Conservation (phyloP, 2,888 invertebrate species). For the Anorthoa munda region DNA sequence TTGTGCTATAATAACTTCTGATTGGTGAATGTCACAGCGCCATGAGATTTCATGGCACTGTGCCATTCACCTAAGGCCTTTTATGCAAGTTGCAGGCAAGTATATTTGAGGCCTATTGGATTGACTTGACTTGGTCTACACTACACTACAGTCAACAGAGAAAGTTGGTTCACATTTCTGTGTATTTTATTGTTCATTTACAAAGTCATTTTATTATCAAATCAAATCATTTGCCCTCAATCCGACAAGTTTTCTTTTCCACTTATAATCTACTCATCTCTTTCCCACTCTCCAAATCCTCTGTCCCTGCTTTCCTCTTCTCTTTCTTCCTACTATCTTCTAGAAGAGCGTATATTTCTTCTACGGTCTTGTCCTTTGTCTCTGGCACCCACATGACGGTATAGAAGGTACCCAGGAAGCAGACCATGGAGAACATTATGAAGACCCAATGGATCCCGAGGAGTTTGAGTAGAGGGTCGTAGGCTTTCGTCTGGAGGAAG, state of each 20-base stretch:
- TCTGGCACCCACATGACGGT: conserved; percentile 88
- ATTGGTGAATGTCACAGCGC: too few relatives aligned
- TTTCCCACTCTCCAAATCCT: conserved; percentile 77
- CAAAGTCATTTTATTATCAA: neutral
- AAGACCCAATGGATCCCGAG: conserved; percentile 89
- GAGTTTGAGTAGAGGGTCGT: conserved; percentile 85
- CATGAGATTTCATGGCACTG: too few relatives aligned
- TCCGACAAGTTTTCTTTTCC: conserved; percentile 47
- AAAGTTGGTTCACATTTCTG: neutral
- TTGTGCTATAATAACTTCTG: too few relatives aligned
- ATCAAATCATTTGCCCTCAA: conserved; percentile 4
- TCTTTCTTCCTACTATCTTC: conserved; percentile 83
- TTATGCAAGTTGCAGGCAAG: too few relatives aligned
- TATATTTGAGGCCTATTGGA: neutral
- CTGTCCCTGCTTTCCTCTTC: conserved; percentile 81
- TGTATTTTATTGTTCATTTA: neutral
- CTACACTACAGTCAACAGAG: too few relatives aligned
- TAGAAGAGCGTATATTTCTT: conserved; percentile 85
- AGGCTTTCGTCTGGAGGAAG: conserved; percentile 87
- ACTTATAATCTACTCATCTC: conserved; percentile 84
- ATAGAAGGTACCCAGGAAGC: conserved; percentile 86
- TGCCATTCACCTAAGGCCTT: too few relatives aligned
- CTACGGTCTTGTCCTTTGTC: conserved; percentile 85
- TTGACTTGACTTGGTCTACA: neutral
- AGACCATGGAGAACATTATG: conserved; percentile 85